These are phyloP conservation scores for Nephrotoma guestfalica DNA, from an alignment of 2,888 invertebrate species.

Conservation along the genomic window DNA sequence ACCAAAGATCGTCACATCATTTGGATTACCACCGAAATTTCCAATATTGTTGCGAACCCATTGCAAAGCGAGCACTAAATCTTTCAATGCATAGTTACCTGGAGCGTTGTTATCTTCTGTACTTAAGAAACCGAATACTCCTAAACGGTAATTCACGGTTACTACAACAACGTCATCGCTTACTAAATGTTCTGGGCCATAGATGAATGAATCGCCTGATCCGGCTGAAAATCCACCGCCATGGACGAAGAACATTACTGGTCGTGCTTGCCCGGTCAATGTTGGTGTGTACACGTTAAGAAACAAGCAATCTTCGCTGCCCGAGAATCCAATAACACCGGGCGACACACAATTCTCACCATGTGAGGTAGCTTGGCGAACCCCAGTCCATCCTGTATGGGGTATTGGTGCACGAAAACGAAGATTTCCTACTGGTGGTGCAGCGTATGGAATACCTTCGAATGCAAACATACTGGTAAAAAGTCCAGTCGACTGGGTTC, in stretches of 20 bases:
- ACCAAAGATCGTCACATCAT: constrained; percentile 48
- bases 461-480: background rate
- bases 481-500: background rate
- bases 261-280: background rate
- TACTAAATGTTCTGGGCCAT: constrained; percentile 11
- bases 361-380: constrained; percentile 6
- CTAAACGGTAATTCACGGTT: constrained; percentile 12
- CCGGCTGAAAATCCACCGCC: constrained; percentile 12
- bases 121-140: constrained; percentile 47
- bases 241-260: constrained; percentile 12
- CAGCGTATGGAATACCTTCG: constrained; percentile 11
- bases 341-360: constrained; percentile 7
- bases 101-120: constrained; percentile 50
- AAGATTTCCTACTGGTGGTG: constrained; percentile 9
- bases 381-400: constrained; percentile 9
- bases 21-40: constrained; percentile 53
- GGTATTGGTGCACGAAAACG: constrained; percentile 9
- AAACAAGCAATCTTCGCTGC: constrained; percentile 11
- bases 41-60: constrained; percentile 52
- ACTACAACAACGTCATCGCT: constrained; percentile 11
- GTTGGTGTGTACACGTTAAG: constrained; percentile 11
- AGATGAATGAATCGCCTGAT: constrained; percentile 7
- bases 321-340: constrained; percentile 21
- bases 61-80: constrained; percentile 48
- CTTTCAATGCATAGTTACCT: constrained; percentile 56